Evolutionary conservation across 2,797 vertebrate genomes (phyloP).

Genomic region (Holocentrus rufus): DNA sequence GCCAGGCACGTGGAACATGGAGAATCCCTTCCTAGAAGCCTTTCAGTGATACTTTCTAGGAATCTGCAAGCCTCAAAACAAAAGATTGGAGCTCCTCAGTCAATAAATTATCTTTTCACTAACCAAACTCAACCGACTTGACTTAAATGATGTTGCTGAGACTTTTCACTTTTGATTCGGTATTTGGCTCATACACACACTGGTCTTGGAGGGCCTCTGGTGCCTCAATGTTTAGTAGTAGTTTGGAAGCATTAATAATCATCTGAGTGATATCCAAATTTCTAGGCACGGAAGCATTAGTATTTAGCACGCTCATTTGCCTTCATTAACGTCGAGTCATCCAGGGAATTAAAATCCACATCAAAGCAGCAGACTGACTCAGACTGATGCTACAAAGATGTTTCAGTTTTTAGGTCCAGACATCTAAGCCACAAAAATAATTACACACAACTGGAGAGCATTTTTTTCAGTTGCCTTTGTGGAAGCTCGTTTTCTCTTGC

Average conservation of each 20-base stretch:
- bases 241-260: constrained; percentile 57
- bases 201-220: constrained; percentile 20
- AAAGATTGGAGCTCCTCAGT: constrained; percentile 26
- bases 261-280: constrained; percentile 57
- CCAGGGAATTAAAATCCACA: constrained; percentile 65
- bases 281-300: constrained; percentile 52
- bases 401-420: constrained; percentile 40
- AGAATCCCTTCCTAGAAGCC: background rate
- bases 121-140: background rate
- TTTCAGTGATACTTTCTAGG: background rate
- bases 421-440: constrained; percentile 29
- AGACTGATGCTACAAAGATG: constrained; percentile 21
- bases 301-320: constrained; percentile 59
- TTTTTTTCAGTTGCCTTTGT: constrained; percentile 29
- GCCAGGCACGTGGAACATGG: constrained; percentile 22
- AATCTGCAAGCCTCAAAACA: constrained; percentile 32
- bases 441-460: constrained; percentile 25
- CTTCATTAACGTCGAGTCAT: constrained; percentile 65
- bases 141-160: background rate
- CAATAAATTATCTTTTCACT: constrained; percentile 9
- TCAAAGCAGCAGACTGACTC: constrained; percentile 43
- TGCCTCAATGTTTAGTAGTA: constrained; percentile 33
- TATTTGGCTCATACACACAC: constrained; percentile 5
- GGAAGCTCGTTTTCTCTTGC: constrained; percentile 33
- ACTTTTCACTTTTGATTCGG: constrained; percentile 13